Conservation (phyloP, 1,140 invertebrate genomes). For the Mya arenaria region DNA sequence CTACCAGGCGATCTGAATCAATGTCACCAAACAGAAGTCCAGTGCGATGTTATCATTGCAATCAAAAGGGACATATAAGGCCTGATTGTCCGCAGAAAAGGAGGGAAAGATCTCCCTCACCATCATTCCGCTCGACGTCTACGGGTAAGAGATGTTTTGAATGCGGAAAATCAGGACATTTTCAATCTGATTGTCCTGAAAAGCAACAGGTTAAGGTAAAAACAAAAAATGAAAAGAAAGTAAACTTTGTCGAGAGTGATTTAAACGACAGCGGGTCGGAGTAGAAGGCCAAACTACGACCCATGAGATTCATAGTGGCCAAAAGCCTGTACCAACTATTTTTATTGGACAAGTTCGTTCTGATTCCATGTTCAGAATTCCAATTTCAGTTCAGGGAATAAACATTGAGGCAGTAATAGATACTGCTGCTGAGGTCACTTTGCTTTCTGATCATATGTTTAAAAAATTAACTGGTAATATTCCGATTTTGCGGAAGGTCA, state of each 20-base stretch:
- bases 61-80: background rate
- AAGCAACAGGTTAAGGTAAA: too few relatives aligned
- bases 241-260: too few relatives aligned
- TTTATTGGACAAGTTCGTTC: background rate
- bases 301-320: background rate
- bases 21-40: background rate
- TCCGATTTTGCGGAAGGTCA: background rate
- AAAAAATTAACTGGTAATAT: background rate
- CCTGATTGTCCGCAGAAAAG: background rate
- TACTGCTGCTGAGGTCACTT: conserved; percentile 19
- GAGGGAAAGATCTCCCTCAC: background rate
- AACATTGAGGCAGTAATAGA: background rate
- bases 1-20: background rate
- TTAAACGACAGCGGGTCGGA: background rate
- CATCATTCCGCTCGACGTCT: too few relatives aligned
- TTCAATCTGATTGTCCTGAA: too few relatives aligned
- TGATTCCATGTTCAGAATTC: background rate
- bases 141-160: too few relatives aligned
- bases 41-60: background rate
- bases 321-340: too few relatives aligned
- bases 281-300: background rate
- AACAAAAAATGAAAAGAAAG: too few relatives aligned
- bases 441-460: conserved; percentile 17
- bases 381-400: background rate
- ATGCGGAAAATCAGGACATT: too few relatives aligned